phyloP scores from a whole-genome alignment of 2,888 invertebrate species.

The Zygothrica quintamaculata region DNA sequence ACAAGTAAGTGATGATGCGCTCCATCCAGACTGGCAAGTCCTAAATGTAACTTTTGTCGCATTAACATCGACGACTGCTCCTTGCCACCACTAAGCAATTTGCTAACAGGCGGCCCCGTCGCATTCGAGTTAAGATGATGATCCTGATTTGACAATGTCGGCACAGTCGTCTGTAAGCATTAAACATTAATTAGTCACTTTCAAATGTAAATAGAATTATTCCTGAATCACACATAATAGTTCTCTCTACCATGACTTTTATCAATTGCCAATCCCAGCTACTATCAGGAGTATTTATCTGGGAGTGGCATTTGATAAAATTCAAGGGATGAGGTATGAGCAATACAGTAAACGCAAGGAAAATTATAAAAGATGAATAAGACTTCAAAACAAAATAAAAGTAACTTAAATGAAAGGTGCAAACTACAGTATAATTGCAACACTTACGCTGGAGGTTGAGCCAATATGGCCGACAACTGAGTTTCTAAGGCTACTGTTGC shows the following conservation, averaged over 20 bases:
- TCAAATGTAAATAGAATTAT: not conserved
- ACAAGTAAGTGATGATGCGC: conserved; percentile 51
- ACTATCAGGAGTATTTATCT: no score
- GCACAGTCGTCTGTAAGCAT: conserved; percentile 77
- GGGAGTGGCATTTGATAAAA: no score
- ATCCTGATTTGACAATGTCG: conserved; percentile 80
- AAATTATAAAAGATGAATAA: no score
- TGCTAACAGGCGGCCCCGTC: conserved; percentile 83
- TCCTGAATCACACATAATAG: no score
- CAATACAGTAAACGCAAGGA: no score
- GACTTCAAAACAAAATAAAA: no score
- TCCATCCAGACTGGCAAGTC: conserved; percentile 81
- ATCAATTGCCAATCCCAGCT: no score
- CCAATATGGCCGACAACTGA: conserved; percentile 73
- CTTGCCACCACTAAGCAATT: conserved; percentile 85
- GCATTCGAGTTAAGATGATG: conserved; percentile 84
- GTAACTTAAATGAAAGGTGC: no score
- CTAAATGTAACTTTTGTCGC: conserved; percentile 68
- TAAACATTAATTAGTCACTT: no score
- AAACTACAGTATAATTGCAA: not conserved
- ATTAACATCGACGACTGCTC: conserved; percentile 81
- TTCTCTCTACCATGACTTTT: no score
- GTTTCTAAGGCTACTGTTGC: conserved; percentile 73
- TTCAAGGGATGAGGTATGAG: no score
- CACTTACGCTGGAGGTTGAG: conserved; percentile 71